Conservation (phyloP, 2,797 vertebrate genomes). For the Pseudochromis fuscus region DNA sequence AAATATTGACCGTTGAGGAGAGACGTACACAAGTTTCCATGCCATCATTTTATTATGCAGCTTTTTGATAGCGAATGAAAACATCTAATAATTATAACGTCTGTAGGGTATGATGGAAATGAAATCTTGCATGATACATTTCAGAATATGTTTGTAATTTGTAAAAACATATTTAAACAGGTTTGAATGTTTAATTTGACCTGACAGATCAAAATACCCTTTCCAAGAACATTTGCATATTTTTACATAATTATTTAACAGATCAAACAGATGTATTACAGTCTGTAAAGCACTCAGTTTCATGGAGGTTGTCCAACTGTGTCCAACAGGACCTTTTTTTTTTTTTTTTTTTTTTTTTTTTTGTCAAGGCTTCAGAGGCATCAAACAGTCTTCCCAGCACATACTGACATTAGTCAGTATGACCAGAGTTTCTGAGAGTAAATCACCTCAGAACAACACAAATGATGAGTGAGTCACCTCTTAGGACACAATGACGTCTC, state of each 20-base stretch:
- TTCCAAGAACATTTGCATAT: neutral
- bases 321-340: too few species aligned
- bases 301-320: neutral
- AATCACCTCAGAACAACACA: neutral
- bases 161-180: neutral
- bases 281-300: neutral
- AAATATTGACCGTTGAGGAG: slow-evolving; percentile 1
- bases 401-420: neutral
- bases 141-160: too few species aligned
- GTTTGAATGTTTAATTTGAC: slow-evolving; percentile 6
- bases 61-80: neutral
- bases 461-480: neutral
- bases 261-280: neutral
- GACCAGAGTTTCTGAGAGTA: neutral
- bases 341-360: too few species aligned
- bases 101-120: too few species aligned
- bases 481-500: neutral
- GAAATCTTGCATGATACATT: neutral
- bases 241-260: neutral
- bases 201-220: neutral
- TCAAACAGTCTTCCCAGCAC: slow-evolving; percentile 21
- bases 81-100: neutral
- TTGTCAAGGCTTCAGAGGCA: slow-evolving; percentile 3
- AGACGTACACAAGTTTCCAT: neutral
- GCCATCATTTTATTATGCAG: neutral